These are phyloP conservation scores for Acrocephalus arundinaceus DNA, from an alignment of 2,113 vertebrate species.

Conservation along the genomic window DNA sequence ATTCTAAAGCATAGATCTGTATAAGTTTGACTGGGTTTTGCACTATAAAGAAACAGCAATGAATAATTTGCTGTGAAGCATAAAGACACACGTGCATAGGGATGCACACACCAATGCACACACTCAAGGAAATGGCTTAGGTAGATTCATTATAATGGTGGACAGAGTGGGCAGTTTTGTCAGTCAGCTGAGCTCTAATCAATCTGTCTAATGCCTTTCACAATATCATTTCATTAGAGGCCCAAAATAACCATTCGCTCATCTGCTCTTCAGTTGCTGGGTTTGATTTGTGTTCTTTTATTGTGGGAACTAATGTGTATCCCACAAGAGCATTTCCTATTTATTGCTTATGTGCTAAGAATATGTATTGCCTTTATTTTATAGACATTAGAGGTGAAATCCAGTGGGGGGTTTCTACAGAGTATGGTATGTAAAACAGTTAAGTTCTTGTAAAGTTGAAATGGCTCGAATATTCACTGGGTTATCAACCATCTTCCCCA, in stretches of 20 bases:
- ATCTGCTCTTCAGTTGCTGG: conserved; percentile 10
- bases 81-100: not conserved
- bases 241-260: conserved; percentile 47
- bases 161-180: conserved; percentile 3
- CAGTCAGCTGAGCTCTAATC: conserved; percentile 40
- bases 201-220: conserved; percentile 46
- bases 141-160: not conserved
- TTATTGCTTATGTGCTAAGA: conserved; percentile 63
- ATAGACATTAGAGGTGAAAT: conserved; percentile 38
- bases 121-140: not conserved
- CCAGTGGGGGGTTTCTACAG: not conserved
- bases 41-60: not conserved
- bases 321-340: conserved; percentile 25
- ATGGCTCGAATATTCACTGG: conserved; percentile 29
- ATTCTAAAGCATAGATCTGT: not conserved
- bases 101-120: not conserved
- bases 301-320: conserved; percentile 27
- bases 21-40: not conserved
- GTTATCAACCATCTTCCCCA: conserved; percentile 20
- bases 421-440: not conserved
- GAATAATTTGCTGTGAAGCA: not conserved
- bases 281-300: conserved; percentile 59
- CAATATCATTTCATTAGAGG: conserved; percentile 52
- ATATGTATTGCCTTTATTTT: conserved; percentile 41
- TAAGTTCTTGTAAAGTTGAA: conserved; percentile 24